Conservation (phyloP, 1,140 invertebrate species). For the Monomorium pharaonis region DNA sequence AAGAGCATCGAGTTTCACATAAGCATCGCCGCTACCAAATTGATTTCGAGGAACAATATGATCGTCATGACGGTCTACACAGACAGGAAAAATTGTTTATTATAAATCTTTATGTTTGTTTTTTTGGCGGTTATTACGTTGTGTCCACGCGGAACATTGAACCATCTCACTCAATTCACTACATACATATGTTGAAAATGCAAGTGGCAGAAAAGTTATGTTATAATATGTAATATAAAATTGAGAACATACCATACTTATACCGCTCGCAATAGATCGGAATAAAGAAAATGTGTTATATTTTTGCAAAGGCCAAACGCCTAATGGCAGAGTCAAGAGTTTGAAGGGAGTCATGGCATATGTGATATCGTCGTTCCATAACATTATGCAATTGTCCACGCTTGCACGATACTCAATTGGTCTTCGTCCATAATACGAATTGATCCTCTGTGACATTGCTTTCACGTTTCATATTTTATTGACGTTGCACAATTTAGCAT, state of each 20-base stretch:
- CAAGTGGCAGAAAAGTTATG: background rate
- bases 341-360: slow-evolving; percentile 35
- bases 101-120: background rate
- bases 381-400: background rate
- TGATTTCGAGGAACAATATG: background rate
- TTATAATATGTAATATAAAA: background rate
- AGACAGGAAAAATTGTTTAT: background rate
- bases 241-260: slow-evolving; percentile 2
- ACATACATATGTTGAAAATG: background rate
- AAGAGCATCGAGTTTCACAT: slow-evolving; percentile 26
- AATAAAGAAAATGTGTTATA: background rate
- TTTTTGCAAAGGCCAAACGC: slow-evolving; percentile 54
- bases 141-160: background rate
- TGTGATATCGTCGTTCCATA: slow-evolving; percentile 5
- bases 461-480: slow-evolving; percentile 11
- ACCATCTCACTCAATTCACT: background rate
- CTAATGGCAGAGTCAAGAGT: slow-evolving; percentile 31
- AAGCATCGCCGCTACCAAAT: background rate
- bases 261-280: background rate
- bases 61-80: slow-evolving; percentile 11
- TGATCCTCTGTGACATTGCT: background rate
- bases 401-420: background rate
- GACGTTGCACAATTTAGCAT: background rate
- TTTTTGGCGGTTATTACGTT: background rate
- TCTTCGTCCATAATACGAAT: background rate